Percentiles rank a stretch among this genome's conserved stretches.
Evolutionary conservation across 2,888 invertebrate genomes (phyloP).

Genomic region (Philereme vetulata): DNA sequence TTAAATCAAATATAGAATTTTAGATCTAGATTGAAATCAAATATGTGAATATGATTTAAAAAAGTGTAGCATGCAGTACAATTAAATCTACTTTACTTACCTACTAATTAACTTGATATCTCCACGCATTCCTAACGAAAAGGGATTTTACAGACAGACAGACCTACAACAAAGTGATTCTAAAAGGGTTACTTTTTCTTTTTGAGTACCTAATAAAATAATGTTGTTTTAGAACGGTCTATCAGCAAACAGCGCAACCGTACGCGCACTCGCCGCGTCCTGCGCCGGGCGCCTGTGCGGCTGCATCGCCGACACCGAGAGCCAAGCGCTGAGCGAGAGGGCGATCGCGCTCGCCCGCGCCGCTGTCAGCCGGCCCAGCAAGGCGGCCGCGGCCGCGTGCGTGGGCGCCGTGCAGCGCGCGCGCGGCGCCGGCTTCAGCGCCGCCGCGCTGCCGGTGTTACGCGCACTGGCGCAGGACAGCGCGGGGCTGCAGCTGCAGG

Average conservation of each 20-base stretch:
- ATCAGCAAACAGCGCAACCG: constrained; percentile 88
- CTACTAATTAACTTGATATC: no score
- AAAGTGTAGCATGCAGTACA: no score
- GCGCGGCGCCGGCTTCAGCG: constrained; percentile 97
- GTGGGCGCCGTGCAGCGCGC: constrained; percentile 98
- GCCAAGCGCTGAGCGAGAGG: constrained; percentile 66
- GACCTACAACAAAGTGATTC: no score
- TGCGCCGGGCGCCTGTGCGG: constrained; percentile 93
- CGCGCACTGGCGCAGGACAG: constrained; percentile 97
- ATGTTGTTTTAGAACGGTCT: constrained; percentile 84
- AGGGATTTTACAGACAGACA: no score
- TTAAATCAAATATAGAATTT: no score
- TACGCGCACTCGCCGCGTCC: constrained; percentile 97
- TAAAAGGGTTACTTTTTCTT: no score
- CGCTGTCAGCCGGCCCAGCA: constrained; percentile 50
- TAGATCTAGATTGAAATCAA: no score
- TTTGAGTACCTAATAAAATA: not conserved
- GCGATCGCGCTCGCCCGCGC: constrained; percentile 62
- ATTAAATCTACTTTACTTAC: no score
- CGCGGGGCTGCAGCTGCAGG: constrained; percentile 97
- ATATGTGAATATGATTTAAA: no score
- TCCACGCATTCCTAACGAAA: no score
- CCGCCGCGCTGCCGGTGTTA: constrained; percentile 97
- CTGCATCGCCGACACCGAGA: constrained; percentile 63
- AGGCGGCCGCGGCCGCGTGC: constrained; percentile 86